Conservation (phyloP, 2,888 invertebrate species). For the Laothoe populi region DNA sequence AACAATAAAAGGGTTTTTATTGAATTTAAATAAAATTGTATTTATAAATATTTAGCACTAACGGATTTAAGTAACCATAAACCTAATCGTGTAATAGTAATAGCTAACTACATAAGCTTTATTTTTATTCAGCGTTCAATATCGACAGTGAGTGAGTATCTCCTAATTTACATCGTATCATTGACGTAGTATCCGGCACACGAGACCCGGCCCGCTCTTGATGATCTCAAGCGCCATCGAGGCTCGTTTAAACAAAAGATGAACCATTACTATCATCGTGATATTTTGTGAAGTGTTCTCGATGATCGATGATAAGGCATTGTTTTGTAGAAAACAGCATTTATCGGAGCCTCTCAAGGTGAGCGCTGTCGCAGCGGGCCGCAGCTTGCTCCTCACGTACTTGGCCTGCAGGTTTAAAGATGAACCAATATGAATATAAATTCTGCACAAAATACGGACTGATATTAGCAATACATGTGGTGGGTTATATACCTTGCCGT, state of each 20-base stretch:
- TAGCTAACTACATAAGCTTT: background rate
- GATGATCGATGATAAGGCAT: slow-evolving; percentile 16
- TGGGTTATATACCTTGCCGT: background rate
- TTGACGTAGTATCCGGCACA: slow-evolving; percentile 20
- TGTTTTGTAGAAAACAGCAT: slow-evolving; percentile 25
- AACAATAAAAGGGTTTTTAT: too few relatives aligned
- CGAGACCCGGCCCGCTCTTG: background rate
- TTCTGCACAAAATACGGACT: background rate
- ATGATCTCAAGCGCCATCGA: slow-evolving; percentile 20
- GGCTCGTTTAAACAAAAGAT: slow-evolving; percentile 21
- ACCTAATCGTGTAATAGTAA: too few relatives aligned
- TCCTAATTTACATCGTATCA: slow-evolving; percentile 4
- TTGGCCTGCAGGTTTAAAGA: background rate
- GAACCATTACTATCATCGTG: slow-evolving; percentile 22
- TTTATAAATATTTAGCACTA: too few relatives aligned
- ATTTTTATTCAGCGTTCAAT: background rate
- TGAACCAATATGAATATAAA: background rate
- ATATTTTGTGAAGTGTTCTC: slow-evolving; percentile 12
- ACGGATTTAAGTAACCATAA: background rate
- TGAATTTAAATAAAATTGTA: too few relatives aligned
- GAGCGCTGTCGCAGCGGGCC: slow-evolving; percentile 22
- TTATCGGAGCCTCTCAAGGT: slow-evolving; percentile 17
- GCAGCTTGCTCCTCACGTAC: slow-evolving; percentile 20
- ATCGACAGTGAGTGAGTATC: background rate
- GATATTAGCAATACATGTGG: background rate